Evolutionary conservation across 2,888 invertebrate species (phyloP), one percentile per base, ranked within the genome.

Genomic region (Pardosa pseudoannulata): DNA sequence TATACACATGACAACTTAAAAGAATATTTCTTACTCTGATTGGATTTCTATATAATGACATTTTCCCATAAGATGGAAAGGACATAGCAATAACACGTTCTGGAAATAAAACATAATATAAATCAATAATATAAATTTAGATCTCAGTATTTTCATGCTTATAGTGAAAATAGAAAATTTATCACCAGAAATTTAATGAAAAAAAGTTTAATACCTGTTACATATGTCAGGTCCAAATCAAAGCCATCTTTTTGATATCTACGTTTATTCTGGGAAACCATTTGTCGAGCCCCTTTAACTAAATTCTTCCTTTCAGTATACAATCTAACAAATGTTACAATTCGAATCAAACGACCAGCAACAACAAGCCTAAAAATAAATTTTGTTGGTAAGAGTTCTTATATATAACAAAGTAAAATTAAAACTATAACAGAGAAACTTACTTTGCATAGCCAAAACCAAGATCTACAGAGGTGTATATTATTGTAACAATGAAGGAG

Each of bases 1-100:
- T n/a, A n/a, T n/a, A n/a, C n/a, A n/a, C n/a, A n/a, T n/a, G 11
- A 56, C n/a, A n/a, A 46, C n/a, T 39, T 50, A 13, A 16, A n/a
- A 67, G 9, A 65, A 23, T 23, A 28, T 32, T 28, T n/a, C 36
- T 90, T 90, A 92, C 92, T 89, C 90, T 90, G 41, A 93, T 92
- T 67, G 92, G 92, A 89, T 93, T 93, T 88, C 93, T 90, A 89
- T 93, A 93, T 72, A 92, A 89, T 1, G 92, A 91, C 91, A 92
- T 92, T 36, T 91, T 88, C 31, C 93, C 93, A 75, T 91, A 90
- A 0, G 93, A 92, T 31, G 93, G 93, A 89, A 92, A 93, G 23
- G 92, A 93, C 93, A 93, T 93, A 7, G 93, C 93, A 82, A 93
- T 93, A 5, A 93, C 91, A 74, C 92, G 89, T 73, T 92, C 92